Evolutionary conservation across 1,140 invertebrate species (phyloP).

Genomic region (Anoplolepis gracilipes): DNA sequence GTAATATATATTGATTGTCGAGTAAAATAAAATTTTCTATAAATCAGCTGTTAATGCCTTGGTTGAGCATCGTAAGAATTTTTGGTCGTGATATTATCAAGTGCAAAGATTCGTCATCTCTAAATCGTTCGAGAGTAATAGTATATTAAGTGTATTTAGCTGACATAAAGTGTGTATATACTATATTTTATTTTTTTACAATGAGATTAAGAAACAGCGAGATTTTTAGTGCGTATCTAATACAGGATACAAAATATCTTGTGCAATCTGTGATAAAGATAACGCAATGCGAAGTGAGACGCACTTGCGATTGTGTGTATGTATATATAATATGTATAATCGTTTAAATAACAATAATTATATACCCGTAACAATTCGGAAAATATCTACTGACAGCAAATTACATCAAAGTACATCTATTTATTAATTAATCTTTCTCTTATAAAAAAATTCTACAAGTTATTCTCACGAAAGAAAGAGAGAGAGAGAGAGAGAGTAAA

Average conservation of each 20-base stretch:
- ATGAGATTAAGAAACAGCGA: constrained; percentile 68
- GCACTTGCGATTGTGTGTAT: constrained; percentile 44
- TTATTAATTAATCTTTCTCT: constrained; percentile 1
- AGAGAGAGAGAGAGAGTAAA: too few relatives aligned
- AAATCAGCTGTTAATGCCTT: constrained; percentile 29
- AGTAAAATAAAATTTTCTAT: constrained; percentile 51
- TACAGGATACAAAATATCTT: constrained; percentile 75
- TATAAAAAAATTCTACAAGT: neutral
- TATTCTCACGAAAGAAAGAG: too few relatives aligned
- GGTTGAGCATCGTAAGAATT: constrained; percentile 40
- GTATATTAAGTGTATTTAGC: constrained; percentile 35
- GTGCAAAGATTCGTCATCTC: constrained; percentile 28
- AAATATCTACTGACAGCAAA: constrained; percentile 48
- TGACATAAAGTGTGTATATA: constrained; percentile 11
- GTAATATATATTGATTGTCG: constrained; percentile 64
- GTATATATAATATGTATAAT: constrained; percentile 33
- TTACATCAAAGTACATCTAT: constrained; percentile 25
- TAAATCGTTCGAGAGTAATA: constrained; percentile 58
- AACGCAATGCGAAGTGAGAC: constrained; percentile 38
- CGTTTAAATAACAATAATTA: constrained; percentile 66
- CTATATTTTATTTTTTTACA: constrained; percentile 47
- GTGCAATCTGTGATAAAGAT: constrained; percentile 69
- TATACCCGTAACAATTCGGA: constrained; percentile 61
- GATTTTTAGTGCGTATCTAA: constrained; percentile 58
- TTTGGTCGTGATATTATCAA: constrained; percentile 52